These are phyloP conservation scores for Anneissia japonica DNA, from an alignment of 35 echinoderm and acorn worm species.

Conservation along the genomic window DNA sequence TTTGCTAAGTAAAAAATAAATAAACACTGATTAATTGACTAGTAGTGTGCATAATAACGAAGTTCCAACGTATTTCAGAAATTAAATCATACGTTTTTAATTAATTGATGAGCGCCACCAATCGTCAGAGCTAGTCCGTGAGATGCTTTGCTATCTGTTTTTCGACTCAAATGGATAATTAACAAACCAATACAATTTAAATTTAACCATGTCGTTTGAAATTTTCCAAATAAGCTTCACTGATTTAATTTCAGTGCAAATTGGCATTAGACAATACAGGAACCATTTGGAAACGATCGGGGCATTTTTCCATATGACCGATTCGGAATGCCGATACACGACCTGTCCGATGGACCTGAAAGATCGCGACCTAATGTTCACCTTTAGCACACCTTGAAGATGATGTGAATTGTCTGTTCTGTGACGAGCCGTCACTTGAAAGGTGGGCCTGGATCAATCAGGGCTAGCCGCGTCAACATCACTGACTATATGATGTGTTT, in stretches of 20 bases:
- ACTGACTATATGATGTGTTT: not conserved
- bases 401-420: not conserved
- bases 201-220: too few relatives aligned
- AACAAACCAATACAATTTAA: too few relatives aligned
- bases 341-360: not conserved
- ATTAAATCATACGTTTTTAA: too few relatives aligned
- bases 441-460: not conserved
- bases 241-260: not conserved
- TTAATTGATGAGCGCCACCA: too few relatives aligned
- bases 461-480: not conserved
- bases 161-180: too few relatives aligned
- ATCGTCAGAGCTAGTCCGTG: too few relatives aligned
- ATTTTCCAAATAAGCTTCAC: too few relatives aligned
- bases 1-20: too few relatives aligned
- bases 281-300: conserved; percentile 1
- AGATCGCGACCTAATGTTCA: not conserved
- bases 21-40: too few relatives aligned
- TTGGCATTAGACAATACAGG: not conserved
- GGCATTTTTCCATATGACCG: not conserved
- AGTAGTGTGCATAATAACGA: too few relatives aligned
- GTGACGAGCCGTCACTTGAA: not conserved
- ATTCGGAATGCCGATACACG: not conserved
- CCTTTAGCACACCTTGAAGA: not conserved
- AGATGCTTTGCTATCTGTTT: too few relatives aligned
- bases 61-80: too few relatives aligned